Evolutionary conservation across 1,140 invertebrate genomes (phyloP).

Genomic region (Musca vetustissima): DNA sequence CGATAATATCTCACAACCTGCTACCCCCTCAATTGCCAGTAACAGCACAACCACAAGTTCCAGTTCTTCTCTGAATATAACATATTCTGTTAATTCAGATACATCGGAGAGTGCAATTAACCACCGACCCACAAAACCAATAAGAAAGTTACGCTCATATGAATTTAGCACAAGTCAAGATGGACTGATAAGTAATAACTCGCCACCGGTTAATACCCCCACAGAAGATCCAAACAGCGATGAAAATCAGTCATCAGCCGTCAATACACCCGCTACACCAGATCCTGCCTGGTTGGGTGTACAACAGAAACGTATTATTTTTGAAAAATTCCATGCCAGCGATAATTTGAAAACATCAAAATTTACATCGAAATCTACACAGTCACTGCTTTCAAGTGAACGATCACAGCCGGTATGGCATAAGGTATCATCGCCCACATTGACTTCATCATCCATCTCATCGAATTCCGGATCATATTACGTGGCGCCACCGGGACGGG

Average conservation of each 20-base stretch:
- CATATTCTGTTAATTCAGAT: conserved; percentile 45
- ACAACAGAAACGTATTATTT: conserved; percentile 46
- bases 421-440: neutral
- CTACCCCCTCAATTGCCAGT: neutral
- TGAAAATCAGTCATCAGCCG: neutral
- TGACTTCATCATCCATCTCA: neutral
- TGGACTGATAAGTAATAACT: neutral
- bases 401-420: neutral
- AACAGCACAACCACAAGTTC: conserved; percentile 6
- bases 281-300: conserved; percentile 48
- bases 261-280: conserved; percentile 26
- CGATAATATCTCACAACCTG: conserved; percentile 11
- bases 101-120: conserved; percentile 41
- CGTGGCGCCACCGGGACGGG: neutral
- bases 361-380: conserved; percentile 13
- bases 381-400: neutral
- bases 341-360: conserved; percentile 22
- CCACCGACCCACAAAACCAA: conserved; percentile 35
- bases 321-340: conserved; percentile 38
- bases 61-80: conserved; percentile 39
- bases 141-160: conserved; percentile 39
- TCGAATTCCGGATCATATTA: neutral
- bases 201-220: neutral
- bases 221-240: too few relatives aligned
- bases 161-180: neutral